Evolutionary conservation across 1,140 invertebrate species (phyloP).

Genomic region (Augochlora pura): DNA sequence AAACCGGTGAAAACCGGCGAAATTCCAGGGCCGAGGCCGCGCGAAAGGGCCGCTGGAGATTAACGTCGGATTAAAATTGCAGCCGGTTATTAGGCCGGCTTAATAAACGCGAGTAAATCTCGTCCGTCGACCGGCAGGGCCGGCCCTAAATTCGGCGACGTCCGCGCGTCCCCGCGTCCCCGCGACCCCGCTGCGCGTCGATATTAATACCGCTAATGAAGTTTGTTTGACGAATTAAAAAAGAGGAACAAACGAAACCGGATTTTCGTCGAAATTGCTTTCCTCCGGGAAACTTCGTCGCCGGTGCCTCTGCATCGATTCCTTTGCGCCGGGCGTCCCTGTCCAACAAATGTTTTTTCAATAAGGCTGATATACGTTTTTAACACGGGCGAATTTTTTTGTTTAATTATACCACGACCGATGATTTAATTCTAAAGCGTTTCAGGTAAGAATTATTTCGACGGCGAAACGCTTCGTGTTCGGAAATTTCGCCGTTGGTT

Average conservation of each 20-base stretch:
- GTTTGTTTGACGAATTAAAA: conserved; percentile 31
- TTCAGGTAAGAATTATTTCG: too few relatives aligned
- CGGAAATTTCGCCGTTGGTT: too few relatives aligned
- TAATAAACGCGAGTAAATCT: conserved; percentile 67
- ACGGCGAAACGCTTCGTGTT: too few relatives aligned
- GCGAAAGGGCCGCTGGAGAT: conserved; percentile 54
- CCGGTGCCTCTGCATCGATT: too few relatives aligned
- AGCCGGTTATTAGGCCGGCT: conserved; percentile 65
- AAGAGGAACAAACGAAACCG: neutral
- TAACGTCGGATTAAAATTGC: conserved; percentile 68
- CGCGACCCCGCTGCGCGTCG: conserved; percentile 9
- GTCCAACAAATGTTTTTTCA: too few relatives aligned
- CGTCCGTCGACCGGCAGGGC: conserved; percentile 48
- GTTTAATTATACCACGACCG: too few relatives aligned
- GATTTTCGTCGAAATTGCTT: neutral
- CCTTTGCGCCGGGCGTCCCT: too few relatives aligned
- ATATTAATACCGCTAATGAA: conserved; percentile 53
- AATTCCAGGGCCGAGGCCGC: conserved; percentile 50
- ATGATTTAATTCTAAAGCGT: too few relatives aligned
- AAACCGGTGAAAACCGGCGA: conserved; percentile 60
- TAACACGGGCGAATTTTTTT: too few relatives aligned
- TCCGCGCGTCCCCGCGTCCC: conserved; percentile 6
- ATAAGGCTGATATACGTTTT: too few relatives aligned
- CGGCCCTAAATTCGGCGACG: conserved; percentile 41
- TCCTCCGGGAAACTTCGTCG: neutral